A percentile compares a stretch with the other conserved stretches of the same genome.
These are phyloP conservation scores for Pseudopipra pipra DNA, from an alignment of 2,113 vertebrate genomes.

Conservation along the genomic window DNA sequence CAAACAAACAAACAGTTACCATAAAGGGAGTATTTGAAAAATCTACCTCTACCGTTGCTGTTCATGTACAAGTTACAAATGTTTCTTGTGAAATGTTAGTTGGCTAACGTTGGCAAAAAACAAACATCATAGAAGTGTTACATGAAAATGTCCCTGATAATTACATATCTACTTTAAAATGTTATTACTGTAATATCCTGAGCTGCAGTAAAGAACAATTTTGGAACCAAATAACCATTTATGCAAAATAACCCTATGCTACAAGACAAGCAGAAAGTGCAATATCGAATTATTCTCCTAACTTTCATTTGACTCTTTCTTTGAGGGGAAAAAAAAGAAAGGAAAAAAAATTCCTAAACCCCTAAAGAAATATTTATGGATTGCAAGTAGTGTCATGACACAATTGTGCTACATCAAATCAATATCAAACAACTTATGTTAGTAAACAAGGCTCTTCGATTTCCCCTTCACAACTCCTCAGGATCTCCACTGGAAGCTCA, in stretches of 20 bases:
- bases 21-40: background rate
- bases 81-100: background rate
- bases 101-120: background rate
- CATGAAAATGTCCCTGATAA: background rate
- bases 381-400: background rate
- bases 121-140: background rate
- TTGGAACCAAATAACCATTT: background rate
- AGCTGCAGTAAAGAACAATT: background rate
- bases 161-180: background rate
- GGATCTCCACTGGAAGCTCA: background rate
- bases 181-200: background rate
- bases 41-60: background rate
- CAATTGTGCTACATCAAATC: constrained; percentile 5
- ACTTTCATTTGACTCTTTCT: background rate
- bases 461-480: background rate
- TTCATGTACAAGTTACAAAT: background rate
- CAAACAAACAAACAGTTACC: background rate
- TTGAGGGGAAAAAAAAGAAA: background rate
- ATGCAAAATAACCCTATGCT: background rate
- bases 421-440: background rate
- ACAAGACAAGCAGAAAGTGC: background rate
- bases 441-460: background rate
- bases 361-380: background rate
- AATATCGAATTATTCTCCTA: background rate
- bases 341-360: accelerated